Base-by-base conservation (phyloP, 2,888 invertebrate species). In the Celastrina argiolus region DNA sequence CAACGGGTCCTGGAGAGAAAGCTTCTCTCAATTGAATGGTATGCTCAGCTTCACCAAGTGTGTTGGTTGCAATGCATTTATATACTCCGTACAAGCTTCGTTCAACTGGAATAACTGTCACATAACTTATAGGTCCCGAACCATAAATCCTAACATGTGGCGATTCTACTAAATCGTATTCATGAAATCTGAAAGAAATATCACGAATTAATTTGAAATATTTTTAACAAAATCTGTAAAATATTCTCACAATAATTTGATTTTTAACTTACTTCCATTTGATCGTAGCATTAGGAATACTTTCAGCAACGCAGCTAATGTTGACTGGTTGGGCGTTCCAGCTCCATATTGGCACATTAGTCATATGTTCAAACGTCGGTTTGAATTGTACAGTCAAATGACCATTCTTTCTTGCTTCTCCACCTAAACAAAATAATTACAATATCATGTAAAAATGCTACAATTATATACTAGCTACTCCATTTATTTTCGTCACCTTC, bases 241-340 rank as follows among this genome's bases (percentile, higher is more conserved):
- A 56, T 56, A 56, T 6, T 31, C 7, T 34, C 8, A 18, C 18
- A 10, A 22, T 18, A 22, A 22, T 31, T 22, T n/a, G 42, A 26
- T 56, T 14, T 39, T 36, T 65, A 14, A 79, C 89, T 83, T 90
- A 93, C 82, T 93, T 93, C 97, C 97, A 98, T 78, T 94, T 94
- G 74, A 98, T 97, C 7, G 97, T 97, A 0, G 98, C 98, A 81
- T 98, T 98, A 2, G 98, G 98, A 76, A 98, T 93, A 79, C 94
- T 93, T 83, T 97, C 96, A n/a, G 97, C 97, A 59, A 96, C 92
- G 80, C 98, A 98, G 69, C 96, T 96, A 6, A 98, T 91, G 82
- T 98, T 98, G 1, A 95, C 96, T 0, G 95, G 94, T 74, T 93
- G 93, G 51, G 94, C 92, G 63, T 95, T 94, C 97, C 97, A 98